Evolutionary conservation across 2,888 invertebrate genomes (phyloP).

Genomic region (Polyommatus iphigenia): DNA sequence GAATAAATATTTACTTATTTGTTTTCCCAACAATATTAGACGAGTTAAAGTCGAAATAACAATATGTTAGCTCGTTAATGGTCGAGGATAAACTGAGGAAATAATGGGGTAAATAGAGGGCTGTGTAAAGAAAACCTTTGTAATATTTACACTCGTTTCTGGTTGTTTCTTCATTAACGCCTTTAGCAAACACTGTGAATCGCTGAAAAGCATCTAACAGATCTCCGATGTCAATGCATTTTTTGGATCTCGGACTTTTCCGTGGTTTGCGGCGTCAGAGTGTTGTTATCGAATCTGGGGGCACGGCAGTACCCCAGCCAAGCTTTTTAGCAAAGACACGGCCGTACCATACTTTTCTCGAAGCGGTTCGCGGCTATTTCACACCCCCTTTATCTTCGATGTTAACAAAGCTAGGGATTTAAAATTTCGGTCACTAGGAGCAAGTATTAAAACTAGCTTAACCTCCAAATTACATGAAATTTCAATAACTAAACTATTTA

Average conservation of each 20-base stretch:
- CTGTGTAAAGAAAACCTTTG: background rate
- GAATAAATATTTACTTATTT: constrained; percentile 22
- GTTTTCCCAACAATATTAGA: constrained; percentile 22
- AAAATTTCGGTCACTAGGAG: too few relatives aligned
- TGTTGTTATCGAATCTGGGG: too few relatives aligned
- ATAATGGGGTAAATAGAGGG: background rate
- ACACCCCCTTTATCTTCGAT: too few relatives aligned
- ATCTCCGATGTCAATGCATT: background rate
- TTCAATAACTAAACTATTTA: too few relatives aligned
- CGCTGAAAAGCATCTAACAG: background rate
- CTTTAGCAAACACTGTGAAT: background rate
- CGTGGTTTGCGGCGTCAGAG: too few relatives aligned
- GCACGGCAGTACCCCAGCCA: too few relatives aligned
- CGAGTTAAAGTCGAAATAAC: constrained; percentile 18
- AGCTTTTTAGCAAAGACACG: too few relatives aligned
- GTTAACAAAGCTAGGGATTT: too few relatives aligned
- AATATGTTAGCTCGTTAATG: constrained; percentile 12
- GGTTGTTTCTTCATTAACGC: background rate
- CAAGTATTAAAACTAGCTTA: too few relatives aligned
- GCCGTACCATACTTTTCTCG: too few relatives aligned
- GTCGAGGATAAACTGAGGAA: constrained; percentile 6
- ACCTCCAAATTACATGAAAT: too few relatives aligned
- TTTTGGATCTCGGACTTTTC: background rate
- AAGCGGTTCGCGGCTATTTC: too few relatives aligned
- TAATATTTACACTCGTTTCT: constrained; percentile 2